Evolutionary conservation across 1,140 invertebrate genomes (phyloP).

Genomic region (Drosophila lacertosa): DNA sequence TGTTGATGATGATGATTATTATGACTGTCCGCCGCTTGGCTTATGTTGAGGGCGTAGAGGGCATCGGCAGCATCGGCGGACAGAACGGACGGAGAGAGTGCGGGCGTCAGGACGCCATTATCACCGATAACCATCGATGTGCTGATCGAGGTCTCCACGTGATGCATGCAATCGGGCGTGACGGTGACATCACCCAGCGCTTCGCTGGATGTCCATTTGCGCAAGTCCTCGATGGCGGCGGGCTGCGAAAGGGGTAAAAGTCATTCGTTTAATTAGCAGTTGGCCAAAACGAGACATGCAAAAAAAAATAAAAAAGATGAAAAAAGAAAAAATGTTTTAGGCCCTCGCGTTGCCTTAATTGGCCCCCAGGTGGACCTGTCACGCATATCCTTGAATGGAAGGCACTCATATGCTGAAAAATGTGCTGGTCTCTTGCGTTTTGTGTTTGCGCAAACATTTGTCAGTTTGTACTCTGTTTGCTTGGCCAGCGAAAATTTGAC

Average conservation of each 20-base stretch:
- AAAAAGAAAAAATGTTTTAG: slow-evolving; percentile 40
- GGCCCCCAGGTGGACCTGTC: slow-evolving; percentile 40
- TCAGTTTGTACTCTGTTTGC: slow-evolving; percentile 19
- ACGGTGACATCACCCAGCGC: slow-evolving; percentile 92
- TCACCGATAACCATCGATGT: slow-evolving; percentile 78
- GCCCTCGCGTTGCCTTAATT: slow-evolving; percentile 15
- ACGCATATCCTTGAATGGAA: slow-evolving; percentile 56
- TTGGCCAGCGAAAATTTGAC: slow-evolving; percentile 41
- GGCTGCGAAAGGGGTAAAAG: slow-evolving; percentile 86
- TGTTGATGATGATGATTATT: slow-evolving; percentile 45
- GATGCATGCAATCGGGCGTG: slow-evolving; percentile 89
- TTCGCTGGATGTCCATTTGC: slow-evolving; percentile 93
- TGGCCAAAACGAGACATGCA: slow-evolving; percentile 61
- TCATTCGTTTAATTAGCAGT: slow-evolving; percentile 66
- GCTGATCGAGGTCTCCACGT: slow-evolving; percentile 81
- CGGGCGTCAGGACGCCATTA: slow-evolving; percentile 76
- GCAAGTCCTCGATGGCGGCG: slow-evolving; percentile 90
- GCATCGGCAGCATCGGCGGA: slow-evolving; percentile 80
- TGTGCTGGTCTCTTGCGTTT: slow-evolving; percentile 38
- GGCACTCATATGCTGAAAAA: slow-evolving; percentile 45
- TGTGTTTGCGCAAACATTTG: slow-evolving; percentile 70
- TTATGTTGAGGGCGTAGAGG: slow-evolving; percentile 73
- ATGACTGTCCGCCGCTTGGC: slow-evolving; percentile 69
- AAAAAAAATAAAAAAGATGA: no score
- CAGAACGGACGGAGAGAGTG: slow-evolving; percentile 82